Evolutionary conservation across 2,888 invertebrate species (phyloP).

Genomic region (Drosophila anceps): DNA sequence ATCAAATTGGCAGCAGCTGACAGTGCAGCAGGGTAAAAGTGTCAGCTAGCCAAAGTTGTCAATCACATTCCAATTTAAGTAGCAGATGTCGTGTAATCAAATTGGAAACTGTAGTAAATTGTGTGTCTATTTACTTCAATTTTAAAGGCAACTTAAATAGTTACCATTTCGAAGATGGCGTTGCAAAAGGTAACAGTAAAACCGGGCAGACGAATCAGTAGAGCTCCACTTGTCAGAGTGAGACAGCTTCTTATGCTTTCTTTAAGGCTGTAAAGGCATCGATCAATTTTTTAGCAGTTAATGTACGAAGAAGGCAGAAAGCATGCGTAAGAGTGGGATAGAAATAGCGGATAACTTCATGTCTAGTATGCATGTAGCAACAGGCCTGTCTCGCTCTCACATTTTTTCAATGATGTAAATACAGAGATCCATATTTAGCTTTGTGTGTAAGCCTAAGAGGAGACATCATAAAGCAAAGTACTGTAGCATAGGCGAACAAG

Average conservation of each 20-base stretch:
- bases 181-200: not conserved
- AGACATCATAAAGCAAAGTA: not conserved
- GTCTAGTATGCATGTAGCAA: not conserved
- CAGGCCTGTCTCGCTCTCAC: not conserved
- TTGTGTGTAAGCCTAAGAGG: not conserved
- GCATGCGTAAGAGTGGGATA: not conserved
- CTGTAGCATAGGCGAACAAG: not conserved
- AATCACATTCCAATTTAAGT: conserved; percentile 10
- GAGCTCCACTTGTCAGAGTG: not conserved
- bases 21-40: conserved; percentile 10
- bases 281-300: too few relatives aligned
- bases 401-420: not conserved
- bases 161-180: not conserved
- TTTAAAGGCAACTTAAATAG: conserved; percentile 3
- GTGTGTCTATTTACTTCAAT: not conserved
- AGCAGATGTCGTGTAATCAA: conserved; percentile 17
- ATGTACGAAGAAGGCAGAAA: too few relatives aligned
- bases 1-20: conserved; percentile 32
- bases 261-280: not conserved
- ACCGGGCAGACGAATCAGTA: not conserved
- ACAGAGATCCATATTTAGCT: not conserved
- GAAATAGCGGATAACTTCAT: not conserved
- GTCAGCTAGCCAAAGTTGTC: conserved; percentile 19
- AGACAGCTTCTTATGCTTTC: not conserved
- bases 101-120: not conserved